Conservation (phyloP, 2,888 invertebrate genomes). For the Habrosyne pyritoides region DNA sequence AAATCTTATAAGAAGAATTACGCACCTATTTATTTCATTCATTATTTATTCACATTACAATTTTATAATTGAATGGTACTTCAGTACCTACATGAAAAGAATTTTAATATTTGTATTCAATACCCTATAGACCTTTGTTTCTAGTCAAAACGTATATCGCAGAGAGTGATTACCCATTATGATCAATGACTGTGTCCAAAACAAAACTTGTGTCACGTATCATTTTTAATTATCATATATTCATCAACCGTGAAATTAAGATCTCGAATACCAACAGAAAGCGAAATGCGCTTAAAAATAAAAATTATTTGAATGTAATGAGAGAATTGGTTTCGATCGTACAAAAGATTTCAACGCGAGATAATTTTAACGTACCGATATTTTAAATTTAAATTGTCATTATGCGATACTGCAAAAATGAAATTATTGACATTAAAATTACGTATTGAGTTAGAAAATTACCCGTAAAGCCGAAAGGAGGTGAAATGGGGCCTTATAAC, state of each 20-base stretch:
- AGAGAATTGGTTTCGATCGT: constrained; percentile 17
- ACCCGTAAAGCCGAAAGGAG: no score
- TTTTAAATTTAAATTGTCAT: constrained; percentile 6
- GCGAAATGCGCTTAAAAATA: constrained; percentile 15
- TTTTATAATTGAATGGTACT: no score
- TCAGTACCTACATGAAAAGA: no score
- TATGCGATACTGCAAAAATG: neutral
- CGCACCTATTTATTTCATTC: no score
- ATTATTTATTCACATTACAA: no score
- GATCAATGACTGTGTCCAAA: neutral
- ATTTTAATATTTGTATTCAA: no score
- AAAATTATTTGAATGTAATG: constrained; percentile 14
- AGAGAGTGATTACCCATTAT: neutral
- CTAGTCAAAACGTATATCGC: neutral
- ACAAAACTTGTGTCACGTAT: neutral
- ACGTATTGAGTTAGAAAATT: no score
- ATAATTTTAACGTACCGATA: constrained; percentile 8
- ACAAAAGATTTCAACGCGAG: constrained; percentile 49
- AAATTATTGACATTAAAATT: neutral
- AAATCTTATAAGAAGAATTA: no score
- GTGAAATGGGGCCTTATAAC: no score
- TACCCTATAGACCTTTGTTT: no score
- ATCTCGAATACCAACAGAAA: constrained; percentile 17
- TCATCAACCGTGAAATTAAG: constrained; percentile 18
- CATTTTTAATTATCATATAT: constrained; percentile 9